Evolutionary conservation across 1,140 invertebrate genomes (phyloP).

Genomic region (Macrosteles quadrilineatus): DNA sequence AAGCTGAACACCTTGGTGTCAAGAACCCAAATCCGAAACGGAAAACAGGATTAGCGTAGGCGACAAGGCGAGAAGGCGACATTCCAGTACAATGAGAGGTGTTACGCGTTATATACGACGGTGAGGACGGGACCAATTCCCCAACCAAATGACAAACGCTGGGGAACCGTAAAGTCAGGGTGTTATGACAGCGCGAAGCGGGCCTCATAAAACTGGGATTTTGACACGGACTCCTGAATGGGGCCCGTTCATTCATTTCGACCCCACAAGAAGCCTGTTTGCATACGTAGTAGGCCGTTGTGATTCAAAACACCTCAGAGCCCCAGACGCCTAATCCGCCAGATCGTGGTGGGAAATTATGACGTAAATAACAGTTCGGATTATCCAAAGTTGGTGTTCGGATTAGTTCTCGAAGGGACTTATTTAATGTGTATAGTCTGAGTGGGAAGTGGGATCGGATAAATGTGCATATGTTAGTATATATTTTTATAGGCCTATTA

Average conservation of each 20-base stretch:
- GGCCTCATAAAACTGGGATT: neutral
- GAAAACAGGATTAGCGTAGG: constrained; percentile 9
- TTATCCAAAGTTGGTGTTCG: too few species aligned
- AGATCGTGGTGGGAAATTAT: neutral
- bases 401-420: too few species aligned
- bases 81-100: neutral
- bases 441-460: too few species aligned
- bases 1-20: too few species aligned
- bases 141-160: neutral
- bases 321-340: neutral
- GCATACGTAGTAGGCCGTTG: neutral
- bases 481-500: too few species aligned
- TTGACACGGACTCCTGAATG: constrained; percentile 2
- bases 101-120: constrained; percentile 5
- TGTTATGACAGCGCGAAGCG: constrained; percentile 8
- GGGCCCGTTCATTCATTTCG: constrained; percentile 2
- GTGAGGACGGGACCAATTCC: constrained; percentile 1
- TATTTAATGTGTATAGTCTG: too few species aligned
- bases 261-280: too few species aligned
- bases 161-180: neutral
- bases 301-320: constrained; percentile 4
- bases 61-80: neutral
- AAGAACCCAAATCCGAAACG: constrained; percentile 6
- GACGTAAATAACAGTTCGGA: constrained; percentile 2
- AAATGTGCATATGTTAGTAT: too few species aligned